Evolutionary conservation across 1,140 invertebrate species (phyloP).

Genomic region (Solenopsis fugax): DNA sequence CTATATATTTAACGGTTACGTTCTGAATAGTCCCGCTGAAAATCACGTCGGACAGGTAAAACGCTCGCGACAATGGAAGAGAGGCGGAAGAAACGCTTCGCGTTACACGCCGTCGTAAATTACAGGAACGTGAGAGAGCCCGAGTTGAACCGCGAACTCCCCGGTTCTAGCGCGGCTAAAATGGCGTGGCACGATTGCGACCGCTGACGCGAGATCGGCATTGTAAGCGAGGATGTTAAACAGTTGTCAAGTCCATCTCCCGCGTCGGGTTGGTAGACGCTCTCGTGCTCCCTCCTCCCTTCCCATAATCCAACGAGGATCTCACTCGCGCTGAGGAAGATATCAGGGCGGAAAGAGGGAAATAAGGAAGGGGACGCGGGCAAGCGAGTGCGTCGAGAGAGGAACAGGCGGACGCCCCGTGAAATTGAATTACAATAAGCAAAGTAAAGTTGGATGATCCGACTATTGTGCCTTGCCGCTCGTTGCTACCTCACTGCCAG

Average conservation of each 20-base stretch:
- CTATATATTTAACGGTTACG: constrained; percentile 38
- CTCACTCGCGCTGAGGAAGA: constrained; percentile 55
- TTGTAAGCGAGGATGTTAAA: constrained; percentile 81
- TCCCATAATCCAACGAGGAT: constrained; percentile 66
- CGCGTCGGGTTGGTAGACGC: constrained; percentile 74
- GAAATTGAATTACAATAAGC: constrained; percentile 86
- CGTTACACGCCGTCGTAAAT: constrained; percentile 54
- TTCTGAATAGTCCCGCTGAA: constrained; percentile 34
- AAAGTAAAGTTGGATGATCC: constrained; percentile 85
- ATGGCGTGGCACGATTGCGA: constrained; percentile 42
- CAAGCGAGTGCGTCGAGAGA: constrained; percentile 35
- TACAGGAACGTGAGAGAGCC: constrained; percentile 17
- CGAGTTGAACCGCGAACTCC: constrained; percentile 41
- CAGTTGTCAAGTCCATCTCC: constrained; percentile 83
- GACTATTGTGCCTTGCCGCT: constrained; percentile 79
- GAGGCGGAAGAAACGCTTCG: constrained; percentile 52
- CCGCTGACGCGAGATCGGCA: constrained; percentile 68
- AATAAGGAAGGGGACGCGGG: constrained; percentile 24
- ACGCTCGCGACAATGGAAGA: constrained; percentile 47
- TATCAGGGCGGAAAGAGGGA: constrained; percentile 11
- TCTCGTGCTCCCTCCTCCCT: constrained; percentile 4
- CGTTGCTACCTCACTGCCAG: constrained; percentile 80
- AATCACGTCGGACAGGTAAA: constrained; percentile 44
- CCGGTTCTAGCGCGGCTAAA: not conserved
- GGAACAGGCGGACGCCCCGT: constrained; percentile 78